Conservation (phyloP, 1,140 invertebrate species). For the Araneus ventricosus region DNA sequence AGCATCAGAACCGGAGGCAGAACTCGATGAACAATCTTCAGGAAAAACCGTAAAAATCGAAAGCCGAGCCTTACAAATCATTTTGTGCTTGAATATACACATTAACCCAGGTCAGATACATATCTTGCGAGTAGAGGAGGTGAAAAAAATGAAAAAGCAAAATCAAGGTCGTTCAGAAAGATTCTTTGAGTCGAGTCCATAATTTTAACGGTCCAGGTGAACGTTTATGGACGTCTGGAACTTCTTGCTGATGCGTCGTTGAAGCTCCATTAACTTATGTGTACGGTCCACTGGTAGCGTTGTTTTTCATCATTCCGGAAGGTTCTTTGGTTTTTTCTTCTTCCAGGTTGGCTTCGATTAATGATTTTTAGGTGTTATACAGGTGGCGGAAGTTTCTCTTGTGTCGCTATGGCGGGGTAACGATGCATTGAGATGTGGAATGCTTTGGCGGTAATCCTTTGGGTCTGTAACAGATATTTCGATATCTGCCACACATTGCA, state of each 20-base stretch:
- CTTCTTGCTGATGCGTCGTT: background rate
- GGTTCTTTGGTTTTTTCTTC: background rate
- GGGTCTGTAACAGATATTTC: background rate
- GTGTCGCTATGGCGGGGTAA: background rate
- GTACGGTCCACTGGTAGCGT: background rate
- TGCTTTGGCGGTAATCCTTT: background rate
- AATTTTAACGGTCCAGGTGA: constrained; percentile 33
- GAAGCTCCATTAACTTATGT: constrained; percentile 8
- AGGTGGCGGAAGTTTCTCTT: background rate
- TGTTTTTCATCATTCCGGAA: background rate
- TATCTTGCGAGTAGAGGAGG: background rate
- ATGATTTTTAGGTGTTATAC: background rate
- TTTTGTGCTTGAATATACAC: constrained; percentile 14
- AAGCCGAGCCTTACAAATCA: background rate
- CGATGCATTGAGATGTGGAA: background rate
- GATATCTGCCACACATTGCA: too few species aligned
- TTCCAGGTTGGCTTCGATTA: background rate
- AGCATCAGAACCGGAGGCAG: background rate
- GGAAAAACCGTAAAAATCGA: constrained; percentile 9
- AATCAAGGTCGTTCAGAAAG: constrained; percentile 18
- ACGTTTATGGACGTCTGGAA: background rate
- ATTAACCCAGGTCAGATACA: constrained; percentile 26
- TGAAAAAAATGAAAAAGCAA: background rate
- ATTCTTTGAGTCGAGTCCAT: background rate
- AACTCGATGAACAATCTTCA: background rate